Percentiles rank a stretch among this genome's conserved stretches.
Evolutionary conservation across 2,888 invertebrate species (phyloP).

Genomic region (Coelogynopora nodosa): DNA sequence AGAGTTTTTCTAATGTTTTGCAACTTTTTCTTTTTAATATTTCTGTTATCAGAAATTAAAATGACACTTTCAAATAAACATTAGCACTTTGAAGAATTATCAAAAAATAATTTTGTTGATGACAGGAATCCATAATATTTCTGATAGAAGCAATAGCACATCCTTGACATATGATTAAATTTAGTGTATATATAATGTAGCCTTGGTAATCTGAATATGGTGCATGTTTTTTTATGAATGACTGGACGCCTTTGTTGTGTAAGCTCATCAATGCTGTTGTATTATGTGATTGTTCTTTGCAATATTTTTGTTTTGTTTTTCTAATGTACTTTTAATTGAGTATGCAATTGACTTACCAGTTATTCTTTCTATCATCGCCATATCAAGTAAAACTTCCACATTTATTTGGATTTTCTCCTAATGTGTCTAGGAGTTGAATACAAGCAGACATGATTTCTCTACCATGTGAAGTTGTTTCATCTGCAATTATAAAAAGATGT

Average conservation of each 20-base stretch:
- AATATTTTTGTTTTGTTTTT: not conserved
- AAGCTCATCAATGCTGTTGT: not conserved
- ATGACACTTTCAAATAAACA: conserved; percentile 42
- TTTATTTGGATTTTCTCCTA: not conserved
- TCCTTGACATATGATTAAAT: conserved; percentile 45
- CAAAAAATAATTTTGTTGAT: conserved; percentile 33
- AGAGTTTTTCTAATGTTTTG: conserved; percentile 41
- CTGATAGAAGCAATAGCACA: conserved; percentile 46
- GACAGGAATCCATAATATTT: conserved; percentile 45
- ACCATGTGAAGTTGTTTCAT: not conserved
- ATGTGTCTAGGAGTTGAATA: not conserved
- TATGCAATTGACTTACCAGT: not conserved
- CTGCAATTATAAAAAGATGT: not conserved
- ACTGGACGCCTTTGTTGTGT: not conserved
- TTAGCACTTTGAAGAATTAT: conserved; percentile 42
- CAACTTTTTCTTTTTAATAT: conserved; percentile 29
- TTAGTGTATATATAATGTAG: conserved; percentile 39
- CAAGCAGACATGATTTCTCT: too few relatives aligned
- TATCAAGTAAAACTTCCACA: not conserved
- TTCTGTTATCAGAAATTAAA: not conserved
- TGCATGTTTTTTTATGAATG: not conserved
- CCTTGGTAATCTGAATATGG: not conserved
- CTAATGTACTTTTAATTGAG: not conserved
- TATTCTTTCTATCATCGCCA: not conserved
- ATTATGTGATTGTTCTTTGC: not conserved